Evolutionary conservation across 1,140 invertebrate genomes (phyloP).

Genomic region (Eupeodes corollae): DNA sequence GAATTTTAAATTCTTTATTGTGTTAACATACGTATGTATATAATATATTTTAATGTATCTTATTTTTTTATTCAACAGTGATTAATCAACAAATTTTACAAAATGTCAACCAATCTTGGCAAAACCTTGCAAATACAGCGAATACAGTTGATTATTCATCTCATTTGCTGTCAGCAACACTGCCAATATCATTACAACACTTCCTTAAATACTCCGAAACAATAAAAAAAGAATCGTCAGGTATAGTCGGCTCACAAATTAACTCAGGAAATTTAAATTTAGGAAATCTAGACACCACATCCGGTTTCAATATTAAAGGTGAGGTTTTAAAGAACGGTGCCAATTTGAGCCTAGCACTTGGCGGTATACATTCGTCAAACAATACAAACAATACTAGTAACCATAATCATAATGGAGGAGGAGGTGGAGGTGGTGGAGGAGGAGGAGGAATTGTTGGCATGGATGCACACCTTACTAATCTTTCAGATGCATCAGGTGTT

Average conservation of each 20-base stretch:
- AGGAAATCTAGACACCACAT: slow-evolving; percentile 12
- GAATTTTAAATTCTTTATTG: no score
- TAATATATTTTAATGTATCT: neutral
- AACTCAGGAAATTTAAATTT: slow-evolving; percentile 20
- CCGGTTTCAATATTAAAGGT: slow-evolving; percentile 16
- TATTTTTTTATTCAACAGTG: slow-evolving; percentile 13
- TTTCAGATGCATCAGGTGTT: slow-evolving; percentile 13
- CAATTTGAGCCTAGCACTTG: slow-evolving; percentile 31
- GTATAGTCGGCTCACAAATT: slow-evolving; percentile 14
- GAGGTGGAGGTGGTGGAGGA: slow-evolving; percentile 13
- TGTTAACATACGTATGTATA: no score
- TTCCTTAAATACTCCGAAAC: slow-evolving; percentile 38
- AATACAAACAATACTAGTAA: slow-evolving; percentile 22
- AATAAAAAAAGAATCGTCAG: slow-evolving; percentile 36
- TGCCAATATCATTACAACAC: slow-evolving; percentile 38
- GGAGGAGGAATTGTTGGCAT: slow-evolving; percentile 1
- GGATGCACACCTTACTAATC: slow-evolving; percentile 4
- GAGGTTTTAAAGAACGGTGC: slow-evolving; percentile 35
- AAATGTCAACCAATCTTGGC: slow-evolving; percentile 39
- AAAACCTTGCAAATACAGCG: slow-evolving; percentile 35
- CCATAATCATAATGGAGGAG: slow-evolving; percentile 16
- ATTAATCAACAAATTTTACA: slow-evolving; percentile 37
- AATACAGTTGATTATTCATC: slow-evolving; percentile 38
- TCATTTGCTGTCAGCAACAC: slow-evolving; percentile 37
- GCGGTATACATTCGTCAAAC: slow-evolving; percentile 24